These are phyloP conservation scores for Pedicia rivosa DNA, from an alignment of 2,888 invertebrate species.

Conservation along the genomic window DNA sequence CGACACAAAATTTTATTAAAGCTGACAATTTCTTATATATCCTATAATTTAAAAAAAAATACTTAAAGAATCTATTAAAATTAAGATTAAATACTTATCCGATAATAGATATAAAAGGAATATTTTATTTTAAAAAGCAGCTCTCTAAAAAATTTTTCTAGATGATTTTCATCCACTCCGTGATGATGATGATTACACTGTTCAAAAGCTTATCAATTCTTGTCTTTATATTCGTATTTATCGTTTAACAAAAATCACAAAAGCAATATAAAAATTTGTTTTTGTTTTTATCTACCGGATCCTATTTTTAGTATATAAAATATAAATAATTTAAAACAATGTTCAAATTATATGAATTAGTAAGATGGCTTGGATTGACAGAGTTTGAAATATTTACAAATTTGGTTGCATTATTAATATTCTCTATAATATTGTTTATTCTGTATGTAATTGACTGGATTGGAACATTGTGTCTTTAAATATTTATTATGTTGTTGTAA, in stretches of 20 bases:
- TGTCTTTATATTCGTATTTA: conserved; percentile 70
- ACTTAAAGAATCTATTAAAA: no score
- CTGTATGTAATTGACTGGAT: no score
- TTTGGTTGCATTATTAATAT: conserved; percentile 63
- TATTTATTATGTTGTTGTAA: no score
- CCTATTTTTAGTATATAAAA: no score
- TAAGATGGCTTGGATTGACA: conserved; percentile 86
- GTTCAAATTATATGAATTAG: conserved; percentile 68
- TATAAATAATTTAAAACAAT: no score
- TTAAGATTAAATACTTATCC: no score
- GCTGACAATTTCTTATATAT: no score
- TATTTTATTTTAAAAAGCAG: not conserved
- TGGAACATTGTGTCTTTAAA: no score
- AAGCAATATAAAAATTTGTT: conserved; percentile 13
- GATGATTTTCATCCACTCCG: conserved; percentile 73
- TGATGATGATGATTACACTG: conserved; percentile 59
- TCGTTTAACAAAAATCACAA: conserved; percentile 33
- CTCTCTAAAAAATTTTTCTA: conserved; percentile 23
- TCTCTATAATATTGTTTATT: conserved; percentile 69
- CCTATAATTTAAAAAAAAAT: no score
- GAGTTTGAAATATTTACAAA: conserved; percentile 92
- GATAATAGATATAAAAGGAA: conserved; percentile 45
- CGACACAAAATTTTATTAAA: no score
- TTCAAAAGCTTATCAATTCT: conserved; percentile 60
- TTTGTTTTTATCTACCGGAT: no score